Conservation (phyloP, 2,113 vertebrate genomes). For the Bothrops jararaca region DNA sequence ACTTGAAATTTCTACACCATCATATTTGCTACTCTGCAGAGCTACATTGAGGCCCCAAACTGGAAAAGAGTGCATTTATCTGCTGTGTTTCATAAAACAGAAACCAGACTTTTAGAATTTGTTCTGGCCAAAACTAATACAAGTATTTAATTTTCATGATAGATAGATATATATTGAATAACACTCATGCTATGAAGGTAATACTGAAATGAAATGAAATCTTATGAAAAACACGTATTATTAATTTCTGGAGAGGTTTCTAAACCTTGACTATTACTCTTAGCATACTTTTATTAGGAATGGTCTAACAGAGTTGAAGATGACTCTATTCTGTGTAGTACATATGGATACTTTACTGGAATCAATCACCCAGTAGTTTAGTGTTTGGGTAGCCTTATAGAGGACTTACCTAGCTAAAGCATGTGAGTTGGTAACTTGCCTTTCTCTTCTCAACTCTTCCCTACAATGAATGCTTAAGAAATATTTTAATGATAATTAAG, state of each 20-base stretch:
- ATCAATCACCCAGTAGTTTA: neutral
- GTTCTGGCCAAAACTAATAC: neutral
- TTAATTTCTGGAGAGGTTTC: neutral
- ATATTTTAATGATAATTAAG: neutral
- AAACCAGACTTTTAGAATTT: neutral
- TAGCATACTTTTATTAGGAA: neutral
- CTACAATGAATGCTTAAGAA: neutral
- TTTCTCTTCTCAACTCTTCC: neutral
- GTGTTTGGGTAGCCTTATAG: too few relatives aligned
- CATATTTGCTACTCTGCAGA: neutral
- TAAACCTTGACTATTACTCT: neutral
- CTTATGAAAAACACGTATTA: neutral
- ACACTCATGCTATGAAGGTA: neutral
- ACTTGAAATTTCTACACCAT: neutral
- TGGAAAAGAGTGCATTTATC: neutral
- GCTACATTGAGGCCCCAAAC: neutral
- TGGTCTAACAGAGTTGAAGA: neutral
- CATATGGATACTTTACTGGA: neutral
- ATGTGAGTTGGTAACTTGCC: neutral
- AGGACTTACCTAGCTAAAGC: neutral
- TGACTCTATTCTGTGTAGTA: neutral
- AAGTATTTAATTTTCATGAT: neutral
- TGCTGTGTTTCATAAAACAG: neutral
- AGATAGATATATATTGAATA: neutral
- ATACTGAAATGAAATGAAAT: neutral